Evolutionary conservation across 2,113 vertebrate genomes (phyloP).

Genomic region (Salvelinus fontinalis): DNA sequence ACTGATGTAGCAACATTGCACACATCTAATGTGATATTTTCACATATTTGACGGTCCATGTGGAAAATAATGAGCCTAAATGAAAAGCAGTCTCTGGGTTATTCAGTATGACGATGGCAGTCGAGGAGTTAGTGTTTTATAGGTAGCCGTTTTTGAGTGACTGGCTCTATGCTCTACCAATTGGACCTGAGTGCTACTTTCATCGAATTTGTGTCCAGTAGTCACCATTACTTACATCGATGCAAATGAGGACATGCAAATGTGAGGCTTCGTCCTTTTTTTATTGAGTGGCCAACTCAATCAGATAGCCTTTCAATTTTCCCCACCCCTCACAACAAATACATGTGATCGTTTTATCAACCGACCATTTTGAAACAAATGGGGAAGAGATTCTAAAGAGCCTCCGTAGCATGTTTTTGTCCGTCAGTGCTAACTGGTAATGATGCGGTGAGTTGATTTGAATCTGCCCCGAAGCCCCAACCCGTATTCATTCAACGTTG

Average conservation of each 20-base stretch:
- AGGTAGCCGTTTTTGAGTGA: background rate
- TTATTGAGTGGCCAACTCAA: background rate
- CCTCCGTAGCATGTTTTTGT: background rate
- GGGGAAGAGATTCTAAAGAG: background rate
- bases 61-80: background rate
- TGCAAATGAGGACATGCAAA: background rate
- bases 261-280: background rate
- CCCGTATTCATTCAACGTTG: conserved; percentile 5
- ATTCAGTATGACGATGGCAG: background rate
- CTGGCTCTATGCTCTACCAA: background rate
- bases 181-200: background rate
- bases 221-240: background rate
- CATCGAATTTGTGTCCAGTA: background rate
- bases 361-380: background rate
- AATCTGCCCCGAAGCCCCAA: conserved; percentile 42
- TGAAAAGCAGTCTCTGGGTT: background rate
- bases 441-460: conserved; percentile 37
- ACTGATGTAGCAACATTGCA: too few relatives aligned
- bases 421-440: conserved; percentile 28
- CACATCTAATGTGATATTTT: background rate
- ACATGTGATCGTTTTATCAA: background rate
- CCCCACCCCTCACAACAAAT: too few relatives aligned
- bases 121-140: too few relatives aligned
- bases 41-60: background rate
- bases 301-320: background rate